phyloP scores from a whole-genome alignment of 2,888 invertebrate species.

The Limenitis camilla region DNA sequence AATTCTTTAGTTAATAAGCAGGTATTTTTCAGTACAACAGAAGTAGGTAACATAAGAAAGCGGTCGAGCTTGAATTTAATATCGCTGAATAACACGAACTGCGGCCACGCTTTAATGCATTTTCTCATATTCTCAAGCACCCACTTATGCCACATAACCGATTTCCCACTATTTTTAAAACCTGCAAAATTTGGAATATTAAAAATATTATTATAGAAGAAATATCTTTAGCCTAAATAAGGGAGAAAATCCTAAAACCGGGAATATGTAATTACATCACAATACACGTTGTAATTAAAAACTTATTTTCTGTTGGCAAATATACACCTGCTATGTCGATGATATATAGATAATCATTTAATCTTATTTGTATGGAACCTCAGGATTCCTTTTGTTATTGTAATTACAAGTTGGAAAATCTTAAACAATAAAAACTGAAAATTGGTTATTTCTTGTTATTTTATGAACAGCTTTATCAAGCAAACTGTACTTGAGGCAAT shows the following conservation, averaged over 20 bases:
- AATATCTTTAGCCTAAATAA: too few relatives aligned
- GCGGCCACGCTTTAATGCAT: constrained; percentile 15
- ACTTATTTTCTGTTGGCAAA: too few relatives aligned
- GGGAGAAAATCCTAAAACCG: too few relatives aligned
- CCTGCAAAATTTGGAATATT: constrained; percentile 1
- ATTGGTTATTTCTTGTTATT: constrained; percentile 3
- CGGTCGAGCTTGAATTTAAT: constrained; percentile 15
- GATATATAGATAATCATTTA: too few relatives aligned
- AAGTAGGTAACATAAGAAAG: background rate
- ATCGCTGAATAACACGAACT: constrained; percentile 17
- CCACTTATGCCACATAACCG: constrained; percentile 8
- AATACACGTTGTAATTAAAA: too few relatives aligned
- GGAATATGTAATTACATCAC: too few relatives aligned
- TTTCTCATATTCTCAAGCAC: constrained; percentile 15
- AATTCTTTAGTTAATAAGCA: too few relatives aligned
- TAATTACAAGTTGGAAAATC: too few relatives aligned
- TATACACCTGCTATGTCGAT: too few relatives aligned
- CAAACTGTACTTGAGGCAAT: background rate
- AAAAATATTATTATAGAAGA: background rate
- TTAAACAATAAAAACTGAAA: background rate
- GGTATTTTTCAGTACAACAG: too few relatives aligned
- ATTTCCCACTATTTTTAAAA: constrained; percentile 2
- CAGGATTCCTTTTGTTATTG: too few relatives aligned
- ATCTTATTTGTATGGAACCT: too few relatives aligned
- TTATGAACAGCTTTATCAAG: background rate